Conservation (phyloP, 2,888 invertebrate genomes). For the Euplagia quadripunctaria region DNA sequence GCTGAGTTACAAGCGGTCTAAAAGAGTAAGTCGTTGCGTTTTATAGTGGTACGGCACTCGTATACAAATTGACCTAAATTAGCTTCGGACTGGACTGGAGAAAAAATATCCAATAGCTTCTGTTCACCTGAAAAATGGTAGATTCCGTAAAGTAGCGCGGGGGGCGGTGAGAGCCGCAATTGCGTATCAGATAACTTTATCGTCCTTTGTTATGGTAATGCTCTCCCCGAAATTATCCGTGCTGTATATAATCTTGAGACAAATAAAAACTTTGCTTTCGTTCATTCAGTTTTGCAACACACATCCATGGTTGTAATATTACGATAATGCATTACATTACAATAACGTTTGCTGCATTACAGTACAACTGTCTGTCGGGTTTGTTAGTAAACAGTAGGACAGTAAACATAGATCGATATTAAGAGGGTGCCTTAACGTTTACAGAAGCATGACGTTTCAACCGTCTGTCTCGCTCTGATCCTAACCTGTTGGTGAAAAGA, state of each 20-base stretch:
- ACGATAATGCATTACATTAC: neutral
- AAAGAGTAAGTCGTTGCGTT: neutral
- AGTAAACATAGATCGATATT: neutral
- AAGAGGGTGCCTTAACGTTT: neutral
- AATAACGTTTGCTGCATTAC: neutral
- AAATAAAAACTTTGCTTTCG: constrained; percentile 63
- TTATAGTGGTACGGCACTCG: constrained; percentile 39
- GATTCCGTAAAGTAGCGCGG: constrained; percentile 62
- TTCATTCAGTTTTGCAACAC: constrained; percentile 26
- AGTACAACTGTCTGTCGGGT: neutral
- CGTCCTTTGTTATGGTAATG: constrained; percentile 84
- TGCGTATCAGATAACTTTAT: constrained; percentile 81
- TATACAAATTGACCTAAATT: constrained; percentile 32
- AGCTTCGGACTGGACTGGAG: neutral
- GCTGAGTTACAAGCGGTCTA: neutral
- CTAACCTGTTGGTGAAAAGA: too few relatives aligned
- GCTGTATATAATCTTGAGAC: constrained; percentile 67
- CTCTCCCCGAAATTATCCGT: constrained; percentile 74
- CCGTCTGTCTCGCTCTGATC: too few relatives aligned
- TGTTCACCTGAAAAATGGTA: constrained; percentile 73
- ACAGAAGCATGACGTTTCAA: too few relatives aligned
- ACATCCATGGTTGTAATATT: neutral
- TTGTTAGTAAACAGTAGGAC: neutral
- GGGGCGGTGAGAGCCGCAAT: constrained; percentile 43
- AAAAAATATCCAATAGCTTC: constrained; percentile 52